Conservation (phyloP, 1,140 invertebrate species). For the Meloidogyne floridensis region DNA sequence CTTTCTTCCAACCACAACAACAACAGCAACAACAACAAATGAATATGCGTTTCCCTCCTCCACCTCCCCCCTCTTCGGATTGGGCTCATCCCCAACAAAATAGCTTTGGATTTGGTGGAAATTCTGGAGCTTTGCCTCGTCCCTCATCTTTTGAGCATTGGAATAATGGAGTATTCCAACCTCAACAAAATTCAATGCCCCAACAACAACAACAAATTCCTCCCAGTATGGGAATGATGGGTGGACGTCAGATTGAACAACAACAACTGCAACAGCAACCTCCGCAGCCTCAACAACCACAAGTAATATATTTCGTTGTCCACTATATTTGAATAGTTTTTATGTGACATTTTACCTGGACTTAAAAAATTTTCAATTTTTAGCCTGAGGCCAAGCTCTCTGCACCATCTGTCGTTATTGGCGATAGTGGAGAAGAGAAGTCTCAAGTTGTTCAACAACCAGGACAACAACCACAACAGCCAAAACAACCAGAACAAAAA, state of each 20-base stretch:
- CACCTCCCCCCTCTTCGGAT: constrained; percentile 10
- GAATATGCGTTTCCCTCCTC: constrained; percentile 28
- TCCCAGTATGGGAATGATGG: constrained; percentile 16
- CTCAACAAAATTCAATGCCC: not conserved
- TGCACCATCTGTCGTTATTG: constrained; percentile 1
- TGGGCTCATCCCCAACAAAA: constrained; percentile 23
- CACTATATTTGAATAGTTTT: not conserved
- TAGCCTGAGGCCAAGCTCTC: constrained; percentile 66
- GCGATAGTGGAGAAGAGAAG: constrained; percentile 13
- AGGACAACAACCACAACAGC: constrained; percentile 22
- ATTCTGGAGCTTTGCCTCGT: constrained; percentile 18
- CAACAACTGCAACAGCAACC: not conserved
- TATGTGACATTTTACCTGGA: too few species aligned
- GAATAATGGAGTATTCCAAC: constrained; percentile 22
- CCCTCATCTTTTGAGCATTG: constrained; percentile 28
- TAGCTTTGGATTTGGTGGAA: not conserved
- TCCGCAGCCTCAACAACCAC: constrained; percentile 21
- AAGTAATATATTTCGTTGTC: not conserved
- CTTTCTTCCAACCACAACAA: constrained; percentile 20
- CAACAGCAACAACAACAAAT: constrained; percentile 21
- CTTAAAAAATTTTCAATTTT: constrained; percentile 9
- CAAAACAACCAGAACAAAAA: constrained; percentile 20
- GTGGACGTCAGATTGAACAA: constrained; percentile 9
- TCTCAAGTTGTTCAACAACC: constrained; percentile 17
- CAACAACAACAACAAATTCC: constrained; percentile 19